Conservation (phyloP, 2,797 vertebrate species). For the Amazonetta brasiliensis region DNA sequence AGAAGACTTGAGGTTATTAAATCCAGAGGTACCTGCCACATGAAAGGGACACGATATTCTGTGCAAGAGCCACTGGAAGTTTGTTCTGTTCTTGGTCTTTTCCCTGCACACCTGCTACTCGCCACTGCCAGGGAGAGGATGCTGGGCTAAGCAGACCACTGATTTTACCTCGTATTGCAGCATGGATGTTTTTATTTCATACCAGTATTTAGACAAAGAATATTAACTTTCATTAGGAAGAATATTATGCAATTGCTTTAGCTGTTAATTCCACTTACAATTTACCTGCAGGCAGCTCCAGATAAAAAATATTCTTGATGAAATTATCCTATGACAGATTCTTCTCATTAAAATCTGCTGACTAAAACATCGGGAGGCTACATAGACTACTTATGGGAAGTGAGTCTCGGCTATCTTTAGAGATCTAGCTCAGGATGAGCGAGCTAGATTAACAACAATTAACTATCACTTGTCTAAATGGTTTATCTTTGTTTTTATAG, state of each 20-base stretch:
- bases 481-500: neutral
- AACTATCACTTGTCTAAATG: neutral
- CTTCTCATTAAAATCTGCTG: neutral
- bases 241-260: neutral
- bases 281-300: neutral
- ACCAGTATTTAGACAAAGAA: neutral
- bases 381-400: fast-evolving
- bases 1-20: neutral
- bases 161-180: fast-evolving
- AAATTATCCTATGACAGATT: neutral
- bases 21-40: fast-evolving
- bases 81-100: neutral
- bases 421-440: neutral
- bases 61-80: neutral
- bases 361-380: neutral
- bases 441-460: neutral
- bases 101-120: neutral
- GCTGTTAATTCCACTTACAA: neutral
- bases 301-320: neutral
- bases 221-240: neutral
- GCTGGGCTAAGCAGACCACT: neutral
- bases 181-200: neutral
- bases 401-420: neutral
- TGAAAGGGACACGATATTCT: neutral
- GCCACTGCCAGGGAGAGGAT: neutral